Base-by-base conservation (phyloP, 2,888 invertebrate species). In the Pyrocoelia pectoralis region DNA sequence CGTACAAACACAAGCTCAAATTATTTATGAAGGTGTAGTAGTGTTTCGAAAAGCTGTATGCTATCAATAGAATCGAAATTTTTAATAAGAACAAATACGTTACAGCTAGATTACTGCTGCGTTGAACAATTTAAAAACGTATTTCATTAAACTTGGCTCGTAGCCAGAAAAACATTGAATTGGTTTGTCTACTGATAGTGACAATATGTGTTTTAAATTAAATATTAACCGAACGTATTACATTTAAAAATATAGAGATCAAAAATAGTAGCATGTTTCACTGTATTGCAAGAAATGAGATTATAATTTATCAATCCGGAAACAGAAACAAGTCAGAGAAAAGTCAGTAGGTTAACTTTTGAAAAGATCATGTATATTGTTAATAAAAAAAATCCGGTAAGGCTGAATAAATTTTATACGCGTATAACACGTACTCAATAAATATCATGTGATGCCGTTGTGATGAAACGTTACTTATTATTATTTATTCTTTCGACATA, bases 341-440 rank as follows among this genome's bases (percentile, higher is more conserved):
- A 50, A 64, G 64, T 64, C 64, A 63, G 50, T 14, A 64, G 64
- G 64, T 64, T 64, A 59, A 64, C 55, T 49, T 54, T 58, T 49
- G 40, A 55, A 59, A 40, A 58, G 50, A 58, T 56, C 62, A 56
- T 62, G 46, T 57, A 41, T 53, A 62, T 57, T 41, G 56, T 57
- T 52, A 33, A 57, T 53, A 5, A 24, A 24, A 63, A 63, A 63
- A 64, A 64, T 59, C 41, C 57, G 58, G 64, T 64, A 52, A 24
- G 24, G 24, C 24, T 24, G 24, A 24, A 59, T 46, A 64, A 53
- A 49, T 58, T 53, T 50, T 54, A 63, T 41, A 61, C 61, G 65
- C 65, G 60, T 65, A 51, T 56, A 24, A 24, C n/a, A 38, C 43
- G 41, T 57, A 61, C 59, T 55, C 56, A 56, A 56, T 33, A 65